Evolutionary conservation across 2,888 invertebrate genomes (phyloP), one percentile per base, ranked within the genome.

Genomic region (Bellardia pandia): DNA sequence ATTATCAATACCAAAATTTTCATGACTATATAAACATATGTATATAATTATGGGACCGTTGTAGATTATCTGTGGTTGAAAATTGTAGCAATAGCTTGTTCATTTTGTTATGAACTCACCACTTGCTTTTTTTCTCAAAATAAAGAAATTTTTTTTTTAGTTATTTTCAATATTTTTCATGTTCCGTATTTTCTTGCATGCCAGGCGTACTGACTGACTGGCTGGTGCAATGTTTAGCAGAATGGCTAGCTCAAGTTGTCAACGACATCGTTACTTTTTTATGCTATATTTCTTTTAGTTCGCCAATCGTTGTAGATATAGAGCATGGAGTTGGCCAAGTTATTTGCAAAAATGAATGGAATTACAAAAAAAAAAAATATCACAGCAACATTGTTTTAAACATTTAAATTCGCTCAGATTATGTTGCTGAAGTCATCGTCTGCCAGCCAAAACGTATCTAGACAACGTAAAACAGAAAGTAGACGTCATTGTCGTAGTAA

Each of bases 281-380:
- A 7, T 58, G 68, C 14, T 37, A 48, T n/a, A 60, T 9, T 58
- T 51, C 0, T 30, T 33, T 76, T 42, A 1, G 13, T 58, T 60
- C 37, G 60, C 56, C 71, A 6, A 23, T 51, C 13, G n/a, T 40
- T 66, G 3, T 23, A 33, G 53, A 76, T 72, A 23, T 77, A 71
- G 71, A 79, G 79, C 85, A 75, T 71, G 68, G 62, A 71, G 79
- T 85, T 76, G 85, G 76, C 71, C 62, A 85, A 85, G 75, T 75
- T 85, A 45, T 69, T 56, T 3, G 14, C 8, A 58, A 60, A 64
- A 75, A 60, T 62, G n/a, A 48, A 72, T 66, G 48, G 42, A 56
- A 68, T 33, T n/a, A 51, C 42, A 60, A 6, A n/a, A 56, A 64
- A n/a, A 56, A 64, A 74, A 75, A 48, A 23, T 37, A 37, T 51